Percentiles rank a stretch among this genome's conserved stretches.
Conservation (phyloP, 2,113 vertebrate species). For the Zosterops hypoxanthus region DNA sequence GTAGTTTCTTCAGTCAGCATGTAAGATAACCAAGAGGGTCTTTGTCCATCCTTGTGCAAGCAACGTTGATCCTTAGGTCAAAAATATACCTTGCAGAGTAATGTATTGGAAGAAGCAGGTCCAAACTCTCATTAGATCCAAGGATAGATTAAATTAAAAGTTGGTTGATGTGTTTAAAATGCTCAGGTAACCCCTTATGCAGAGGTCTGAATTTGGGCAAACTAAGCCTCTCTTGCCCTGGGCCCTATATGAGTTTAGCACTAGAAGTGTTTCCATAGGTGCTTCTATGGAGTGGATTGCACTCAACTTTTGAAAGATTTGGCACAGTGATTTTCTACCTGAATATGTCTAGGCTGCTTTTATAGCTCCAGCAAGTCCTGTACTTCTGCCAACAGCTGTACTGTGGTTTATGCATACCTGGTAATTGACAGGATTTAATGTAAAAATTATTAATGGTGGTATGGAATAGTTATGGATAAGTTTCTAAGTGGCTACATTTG, state of each 20-base stretch:
- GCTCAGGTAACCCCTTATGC: background rate
- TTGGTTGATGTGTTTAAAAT: background rate
- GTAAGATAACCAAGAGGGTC: background rate
- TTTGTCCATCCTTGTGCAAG: background rate
- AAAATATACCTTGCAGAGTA: background rate
- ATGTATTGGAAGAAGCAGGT: background rate
- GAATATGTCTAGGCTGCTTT: background rate
- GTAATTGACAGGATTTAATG: constrained; percentile 25
- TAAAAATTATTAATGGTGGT: constrained; percentile 45
- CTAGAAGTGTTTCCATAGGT: background rate
- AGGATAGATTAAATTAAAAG: background rate
- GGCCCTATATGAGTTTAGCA: accelerated
- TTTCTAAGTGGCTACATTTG: constrained; percentile 4
- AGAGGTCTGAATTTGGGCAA: background rate
- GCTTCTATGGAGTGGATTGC: background rate
- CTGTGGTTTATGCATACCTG: constrained; percentile 42
- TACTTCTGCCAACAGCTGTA: background rate
- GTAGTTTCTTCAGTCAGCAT: background rate
- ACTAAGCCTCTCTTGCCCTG: background rate
- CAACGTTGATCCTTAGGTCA: background rate
- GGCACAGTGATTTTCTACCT: background rate
- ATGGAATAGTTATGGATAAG: background rate
- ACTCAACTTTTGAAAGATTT: background rate
- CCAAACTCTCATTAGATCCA: background rate
- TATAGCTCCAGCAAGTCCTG: background rate